A percentile compares a stretch with the other conserved stretches of the same genome.
Conservation (phyloP, 2,888 invertebrate genomes). For the Apodemia zela region DNA sequence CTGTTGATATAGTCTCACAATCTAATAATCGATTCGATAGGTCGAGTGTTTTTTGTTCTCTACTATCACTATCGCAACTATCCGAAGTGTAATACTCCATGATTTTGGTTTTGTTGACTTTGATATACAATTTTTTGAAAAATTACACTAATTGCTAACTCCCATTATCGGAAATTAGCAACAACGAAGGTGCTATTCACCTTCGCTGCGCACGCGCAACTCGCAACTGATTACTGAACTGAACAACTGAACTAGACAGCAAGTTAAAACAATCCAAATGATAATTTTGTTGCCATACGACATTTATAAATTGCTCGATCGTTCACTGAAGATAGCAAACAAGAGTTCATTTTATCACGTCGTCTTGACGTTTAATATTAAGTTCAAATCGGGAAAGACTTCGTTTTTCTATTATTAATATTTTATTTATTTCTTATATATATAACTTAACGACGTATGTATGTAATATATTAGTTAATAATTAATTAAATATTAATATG, state of each 20-base stretch:
- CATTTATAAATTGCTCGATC: not conserved
- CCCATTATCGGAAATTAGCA: conserved; percentile 46
- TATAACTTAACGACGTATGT: too few species aligned
- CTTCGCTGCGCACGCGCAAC: conserved; percentile 68
- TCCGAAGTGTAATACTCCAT: conserved; percentile 93
- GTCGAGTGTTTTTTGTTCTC: conserved; percentile 86
- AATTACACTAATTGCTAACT: conserved; percentile 31
- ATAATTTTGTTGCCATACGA: conserved; percentile 1
- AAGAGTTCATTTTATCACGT: not conserved
- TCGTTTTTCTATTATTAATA: too few species aligned
- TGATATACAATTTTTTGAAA: conserved; percentile 24
- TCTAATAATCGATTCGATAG: conserved; percentile 77
- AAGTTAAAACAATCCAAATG: not conserved
- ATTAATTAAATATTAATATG: too few species aligned
- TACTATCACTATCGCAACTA: conserved; percentile 89
- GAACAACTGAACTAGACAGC: not conserved
- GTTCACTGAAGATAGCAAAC: not conserved
- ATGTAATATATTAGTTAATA: too few species aligned
- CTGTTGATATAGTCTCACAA: conserved; percentile 75
- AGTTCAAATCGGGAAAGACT: too few species aligned
- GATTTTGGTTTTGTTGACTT: conserved; percentile 22
- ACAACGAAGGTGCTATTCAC: conserved; percentile 35
- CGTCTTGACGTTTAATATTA: not conserved
- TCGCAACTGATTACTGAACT: not conserved
- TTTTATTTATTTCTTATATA: too few species aligned